Conservation (phyloP, 2,113 vertebrate species). For the Plecturocebus donacophilus region DNA sequence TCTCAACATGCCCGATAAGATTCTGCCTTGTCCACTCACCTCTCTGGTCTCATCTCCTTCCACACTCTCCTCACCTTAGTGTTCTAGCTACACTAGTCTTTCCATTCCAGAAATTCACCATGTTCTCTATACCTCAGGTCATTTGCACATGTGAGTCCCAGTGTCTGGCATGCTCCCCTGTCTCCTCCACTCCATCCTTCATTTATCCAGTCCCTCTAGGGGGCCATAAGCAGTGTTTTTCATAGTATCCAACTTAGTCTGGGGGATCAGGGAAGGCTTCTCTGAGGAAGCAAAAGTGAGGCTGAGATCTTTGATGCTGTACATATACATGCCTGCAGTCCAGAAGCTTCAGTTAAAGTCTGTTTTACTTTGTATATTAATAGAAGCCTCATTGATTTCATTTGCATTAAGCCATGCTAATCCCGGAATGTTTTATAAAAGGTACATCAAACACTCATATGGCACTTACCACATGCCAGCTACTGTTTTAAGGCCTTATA, state of each 20-base stretch:
- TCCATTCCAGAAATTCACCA: background rate
- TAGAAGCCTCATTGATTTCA: background rate
- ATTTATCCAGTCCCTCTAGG: background rate
- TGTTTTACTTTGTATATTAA: background rate
- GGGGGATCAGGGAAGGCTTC: background rate
- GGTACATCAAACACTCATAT: background rate
- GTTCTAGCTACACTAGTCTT: background rate
- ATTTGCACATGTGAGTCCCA: background rate
- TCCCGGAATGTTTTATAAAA: background rate
- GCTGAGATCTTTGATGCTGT: background rate
- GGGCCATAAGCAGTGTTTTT: too few species aligned
- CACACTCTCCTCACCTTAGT: background rate
- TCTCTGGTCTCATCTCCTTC: background rate
- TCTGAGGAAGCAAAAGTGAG: background rate
- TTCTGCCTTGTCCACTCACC: background rate
- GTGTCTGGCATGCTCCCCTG: background rate
- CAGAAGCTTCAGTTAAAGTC: background rate
- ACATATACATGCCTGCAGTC: background rate
- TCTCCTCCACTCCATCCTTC: background rate
- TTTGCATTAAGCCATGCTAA: background rate
- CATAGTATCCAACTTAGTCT: background rate
- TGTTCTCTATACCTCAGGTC: background rate
- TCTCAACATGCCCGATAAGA: background rate
- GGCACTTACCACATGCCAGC: background rate
- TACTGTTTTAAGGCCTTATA: background rate